These are phyloP conservation scores for Phaonia tiefii DNA, from an alignment of 2,888 invertebrate species.

Conservation along the genomic window DNA sequence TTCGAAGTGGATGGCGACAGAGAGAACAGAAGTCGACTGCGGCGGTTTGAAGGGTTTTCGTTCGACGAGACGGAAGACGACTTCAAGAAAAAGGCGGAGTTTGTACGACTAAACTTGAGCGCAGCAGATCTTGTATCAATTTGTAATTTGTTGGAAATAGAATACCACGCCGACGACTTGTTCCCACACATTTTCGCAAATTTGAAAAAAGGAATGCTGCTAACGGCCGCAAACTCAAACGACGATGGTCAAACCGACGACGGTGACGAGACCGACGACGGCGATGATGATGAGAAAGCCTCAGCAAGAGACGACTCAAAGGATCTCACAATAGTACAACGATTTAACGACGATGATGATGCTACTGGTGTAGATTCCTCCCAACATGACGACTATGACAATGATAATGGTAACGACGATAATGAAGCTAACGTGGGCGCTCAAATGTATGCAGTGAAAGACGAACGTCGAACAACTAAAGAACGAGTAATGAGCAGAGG, in stretches of 20 bases:
- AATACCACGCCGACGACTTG: too few relatives aligned
- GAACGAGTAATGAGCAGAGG: slow-evolving; percentile 5
- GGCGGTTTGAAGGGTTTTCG: slow-evolving; percentile 20
- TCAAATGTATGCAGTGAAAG: background rate
- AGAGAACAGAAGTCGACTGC: slow-evolving; percentile 13
- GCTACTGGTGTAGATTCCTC: background rate
- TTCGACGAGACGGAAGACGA: slow-evolving; percentile 12
- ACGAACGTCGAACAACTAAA: background rate
- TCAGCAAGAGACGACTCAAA: background rate
- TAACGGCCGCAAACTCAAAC: background rate
- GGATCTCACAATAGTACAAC: slow-evolving; percentile 10
- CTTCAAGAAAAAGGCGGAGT: slow-evolving; percentile 15
- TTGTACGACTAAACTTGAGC: slow-evolving; percentile 22
- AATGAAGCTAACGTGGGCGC: slow-evolving; percentile 3
- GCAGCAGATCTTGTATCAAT: slow-evolving; percentile 40
- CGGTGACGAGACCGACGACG: too few relatives aligned
- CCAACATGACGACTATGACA: background rate
- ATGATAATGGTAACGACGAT: background rate
- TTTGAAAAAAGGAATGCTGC: slow-evolving; percentile 21
- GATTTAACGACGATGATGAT: background rate
- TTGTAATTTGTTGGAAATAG: slow-evolving; percentile 36
- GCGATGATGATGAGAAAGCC: background rate
- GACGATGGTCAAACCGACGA: too few relatives aligned
- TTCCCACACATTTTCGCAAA: too few relatives aligned
- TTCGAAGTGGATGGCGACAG: slow-evolving; percentile 28